Conservation (phyloP, 2,113 vertebrate genomes). For the Syngnathus typhle region DNA sequence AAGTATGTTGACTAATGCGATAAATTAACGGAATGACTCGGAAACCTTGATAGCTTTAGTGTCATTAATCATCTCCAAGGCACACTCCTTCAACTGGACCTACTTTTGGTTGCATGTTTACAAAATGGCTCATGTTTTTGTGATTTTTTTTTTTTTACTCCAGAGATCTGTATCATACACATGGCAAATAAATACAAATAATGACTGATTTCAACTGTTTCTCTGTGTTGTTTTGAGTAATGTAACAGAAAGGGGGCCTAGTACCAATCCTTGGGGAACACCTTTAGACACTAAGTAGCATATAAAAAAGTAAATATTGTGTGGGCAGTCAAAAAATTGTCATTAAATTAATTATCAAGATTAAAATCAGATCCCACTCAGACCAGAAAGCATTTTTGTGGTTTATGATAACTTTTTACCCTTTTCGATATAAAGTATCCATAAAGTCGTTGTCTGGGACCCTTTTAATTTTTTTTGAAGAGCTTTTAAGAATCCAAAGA, state of each 20-base stretch:
- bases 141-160: slow-evolving; percentile 60
- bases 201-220: slow-evolving; percentile 24
- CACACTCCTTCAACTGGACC: slow-evolving; percentile 20
- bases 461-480: neutral
- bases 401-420: neutral
- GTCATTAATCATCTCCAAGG: slow-evolving; percentile 30
- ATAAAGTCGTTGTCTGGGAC: neutral
- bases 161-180: slow-evolving; percentile 60
- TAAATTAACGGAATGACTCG: slow-evolving; percentile 34
- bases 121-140: slow-evolving; percentile 43
- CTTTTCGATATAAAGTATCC: neutral
- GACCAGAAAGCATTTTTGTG: neutral
- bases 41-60: slow-evolving; percentile 18
- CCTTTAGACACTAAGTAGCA: neutral
- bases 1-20: slow-evolving; percentile 41
- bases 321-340: too few species aligned
- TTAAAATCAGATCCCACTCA: neutral
- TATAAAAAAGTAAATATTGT: neutral
- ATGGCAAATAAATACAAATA: slow-evolving; percentile 62
- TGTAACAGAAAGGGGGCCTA: neutral
- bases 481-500: slow-evolving; percentile 7
- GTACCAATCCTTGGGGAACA: neutral
- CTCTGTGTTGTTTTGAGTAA: neutral
- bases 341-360: too few species aligned
- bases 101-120: slow-evolving; percentile 62